These are phyloP conservation scores for Salvelinus namaycush DNA, from an alignment of 2,113 vertebrate species.

Conservation along the genomic window DNA sequence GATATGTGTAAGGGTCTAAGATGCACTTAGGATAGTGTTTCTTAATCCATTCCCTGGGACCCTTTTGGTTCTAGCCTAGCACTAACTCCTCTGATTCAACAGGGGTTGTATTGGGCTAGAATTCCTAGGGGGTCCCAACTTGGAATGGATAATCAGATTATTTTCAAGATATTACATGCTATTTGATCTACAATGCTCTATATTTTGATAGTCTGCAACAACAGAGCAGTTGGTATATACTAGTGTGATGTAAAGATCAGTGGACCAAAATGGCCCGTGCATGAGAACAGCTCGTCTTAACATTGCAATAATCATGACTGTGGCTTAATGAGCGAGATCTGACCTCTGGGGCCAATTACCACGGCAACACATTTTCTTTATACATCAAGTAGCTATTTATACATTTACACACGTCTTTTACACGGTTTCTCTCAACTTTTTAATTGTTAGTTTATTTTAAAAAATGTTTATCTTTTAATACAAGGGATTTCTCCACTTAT, in stretches of 20 bases:
- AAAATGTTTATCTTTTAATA: constrained; percentile 22
- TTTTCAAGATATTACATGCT: not conserved
- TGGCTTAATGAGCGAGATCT: constrained; percentile 30
- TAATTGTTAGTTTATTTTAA: constrained; percentile 23
- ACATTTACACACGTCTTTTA: constrained; percentile 24
- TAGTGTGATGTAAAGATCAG: constrained; percentile 28
- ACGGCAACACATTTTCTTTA: constrained; percentile 17
- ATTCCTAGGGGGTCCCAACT: not conserved
- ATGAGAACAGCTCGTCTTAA: constrained; percentile 21
- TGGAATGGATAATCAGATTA: not conserved
- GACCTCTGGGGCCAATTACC: constrained; percentile 21
- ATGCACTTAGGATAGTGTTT: no score
- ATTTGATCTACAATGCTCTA: not conserved
- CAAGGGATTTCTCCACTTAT: constrained; percentile 40
- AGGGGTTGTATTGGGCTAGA: no score
- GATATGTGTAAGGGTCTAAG: not conserved
- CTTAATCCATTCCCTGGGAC: no score
- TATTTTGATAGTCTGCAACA: not conserved
- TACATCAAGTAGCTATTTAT: constrained; percentile 19
- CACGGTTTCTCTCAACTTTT: constrained; percentile 28
- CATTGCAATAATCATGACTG: constrained; percentile 10
- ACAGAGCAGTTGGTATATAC: constrained; percentile 24
- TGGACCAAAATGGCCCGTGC: constrained; percentile 36
- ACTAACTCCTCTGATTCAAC: no score
- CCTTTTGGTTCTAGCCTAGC: no score